Evolutionary conservation across 2,888 invertebrate genomes (phyloP), one percentile per base, ranked within the genome.

Genomic region (Lasioglossum leucozonium): DNA sequence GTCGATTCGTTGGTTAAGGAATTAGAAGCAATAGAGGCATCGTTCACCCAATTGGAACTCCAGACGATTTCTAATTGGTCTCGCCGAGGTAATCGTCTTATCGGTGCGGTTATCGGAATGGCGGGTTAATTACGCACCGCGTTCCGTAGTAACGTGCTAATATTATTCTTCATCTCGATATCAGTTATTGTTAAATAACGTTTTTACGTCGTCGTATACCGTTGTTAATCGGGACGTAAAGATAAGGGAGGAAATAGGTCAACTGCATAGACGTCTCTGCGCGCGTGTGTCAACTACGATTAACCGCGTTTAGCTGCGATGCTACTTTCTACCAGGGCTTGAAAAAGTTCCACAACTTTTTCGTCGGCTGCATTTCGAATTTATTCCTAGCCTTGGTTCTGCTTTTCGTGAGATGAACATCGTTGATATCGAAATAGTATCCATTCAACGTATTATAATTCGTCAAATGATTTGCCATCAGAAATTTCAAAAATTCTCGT

Each of bases 91-190:
- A 78, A 79, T 81, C 71, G 67, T 62, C 82, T 88, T 89, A 89
- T 89, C 89, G 81, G 73, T 47, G 81, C 67, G 81, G 77, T 85
- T 89, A 89, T 89, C 87, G 84, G 84, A 81, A 84, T 79, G 84
- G 77, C 82, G 82, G 88, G 88, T 89, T 89, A 89, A 89, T 89
- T 89, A 81, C 77, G 74, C 30, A 47, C 55, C 47, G 47, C 37
- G 26, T 67, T 30, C 69, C n/a, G 65, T 69, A 16, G 58, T 72
- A 77, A 89, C 81, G 72, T 11, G 11, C 42, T 71, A 77, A 86
- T 81, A 75, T 40, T 72, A 65, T 77, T 84, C 73, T 58, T 26
- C 42, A 67, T 69, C 65, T n/a, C 47, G 44, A 5, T 74, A 72
- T 47, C 65, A n/a, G n/a, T 4, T 22, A 47, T 74, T 69, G 69